Evolutionary conservation across 2,113 vertebrate genomes (phyloP), one percentile per base, ranked within the genome.

Genomic region (Charadrius vociferus): DNA sequence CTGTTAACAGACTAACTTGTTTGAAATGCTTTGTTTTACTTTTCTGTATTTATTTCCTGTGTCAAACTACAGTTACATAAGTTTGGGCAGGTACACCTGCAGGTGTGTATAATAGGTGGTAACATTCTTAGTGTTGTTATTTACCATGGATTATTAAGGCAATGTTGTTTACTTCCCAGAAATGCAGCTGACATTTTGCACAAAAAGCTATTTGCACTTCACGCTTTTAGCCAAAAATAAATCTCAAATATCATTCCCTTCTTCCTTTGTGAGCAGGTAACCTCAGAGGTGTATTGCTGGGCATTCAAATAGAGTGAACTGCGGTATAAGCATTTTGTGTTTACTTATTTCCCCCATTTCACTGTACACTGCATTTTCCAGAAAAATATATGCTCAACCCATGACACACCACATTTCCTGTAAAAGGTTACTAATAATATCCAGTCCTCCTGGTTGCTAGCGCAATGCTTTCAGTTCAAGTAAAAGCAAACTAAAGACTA

Each of bases 171-270:
- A 18, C 63, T 91, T 94, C 75, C 43, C 83, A 91, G 90, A 93
- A 96, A 90, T 26, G 37, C 84, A 91, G 74, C 79, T 95, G 90
- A 86, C 36, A 78, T 88, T 94, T 97, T 95, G 75, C 77, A 95
- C 82, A 92, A 86, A 95, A 55, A 84, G 50, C 34, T 68, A 74
- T 81, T 91, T 88, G 50, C 63, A 80, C 88, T 81, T 91, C 67
- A 75, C 36, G 81, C 86, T 97, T 96, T 97, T 88, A 92, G 52
- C 86, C 71, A 86, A 95, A 97, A 96, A 93, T 92, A 95, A 97
- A 88, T 49, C 86, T 91, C 61, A 91, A 41, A 65, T 83, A 95
- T 47, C 27, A 63, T 73, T 86, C 91, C 22, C 89, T 89, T 63
- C 65, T 39, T 94, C 89, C 52, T 95, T 96, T 93, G 70, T 86